Evolutionary conservation across 1,140 invertebrate species (phyloP).

Genomic region (Bombus picipes): DNA sequence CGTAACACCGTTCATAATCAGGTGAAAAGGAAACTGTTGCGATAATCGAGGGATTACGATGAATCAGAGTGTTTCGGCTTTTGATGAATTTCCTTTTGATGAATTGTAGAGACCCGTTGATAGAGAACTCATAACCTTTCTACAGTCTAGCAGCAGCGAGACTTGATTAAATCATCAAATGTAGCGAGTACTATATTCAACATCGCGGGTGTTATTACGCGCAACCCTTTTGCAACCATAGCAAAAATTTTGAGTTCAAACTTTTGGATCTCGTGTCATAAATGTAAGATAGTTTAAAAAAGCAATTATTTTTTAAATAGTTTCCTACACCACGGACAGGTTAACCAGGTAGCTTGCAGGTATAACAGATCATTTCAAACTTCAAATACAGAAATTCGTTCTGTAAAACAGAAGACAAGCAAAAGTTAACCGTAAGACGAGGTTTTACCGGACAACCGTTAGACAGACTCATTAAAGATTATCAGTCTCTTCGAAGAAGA

Average conservation of each 20-base stretch:
- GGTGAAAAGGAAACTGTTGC: background rate
- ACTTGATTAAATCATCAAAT: background rate
- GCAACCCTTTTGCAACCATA: no score
- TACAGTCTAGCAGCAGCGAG: background rate
- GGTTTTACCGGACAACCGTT: slow-evolving; percentile 21
- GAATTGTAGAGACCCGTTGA: no score
- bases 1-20: background rate
- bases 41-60: background rate
- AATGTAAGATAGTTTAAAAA: no score
- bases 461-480: slow-evolving; percentile 32
- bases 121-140: background rate
- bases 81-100: background rate
- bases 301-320: no score
- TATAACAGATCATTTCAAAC: background rate
- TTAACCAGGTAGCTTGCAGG: background rate
- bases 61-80: background rate
- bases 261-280: no score
- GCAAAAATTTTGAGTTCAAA: no score
- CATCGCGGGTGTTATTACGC: no score
- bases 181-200: no score
- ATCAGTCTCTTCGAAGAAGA: slow-evolving; percentile 3
- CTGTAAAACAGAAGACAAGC: background rate
- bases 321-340: no score
- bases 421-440: no score
- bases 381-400: background rate